These are phyloP conservation scores for Diploscapter pachys DNA, from an alignment of 1,140 invertebrate species.

Conservation along the genomic window DNA sequence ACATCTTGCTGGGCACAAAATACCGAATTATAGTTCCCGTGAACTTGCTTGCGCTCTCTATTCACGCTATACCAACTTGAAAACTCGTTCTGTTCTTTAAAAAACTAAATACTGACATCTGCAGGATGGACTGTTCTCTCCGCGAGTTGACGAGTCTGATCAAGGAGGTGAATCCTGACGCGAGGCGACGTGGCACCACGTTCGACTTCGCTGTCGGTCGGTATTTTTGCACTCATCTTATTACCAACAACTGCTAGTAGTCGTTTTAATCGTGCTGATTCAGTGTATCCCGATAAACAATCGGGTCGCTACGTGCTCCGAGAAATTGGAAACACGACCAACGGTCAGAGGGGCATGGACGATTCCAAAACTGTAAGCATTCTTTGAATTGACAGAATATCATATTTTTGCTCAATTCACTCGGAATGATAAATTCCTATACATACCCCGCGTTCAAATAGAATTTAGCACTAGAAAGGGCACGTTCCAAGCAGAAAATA, in stretches of 20 bases:
- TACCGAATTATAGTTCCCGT: not conserved
- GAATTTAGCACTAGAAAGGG: not conserved
- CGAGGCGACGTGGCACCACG: conserved; percentile 87
- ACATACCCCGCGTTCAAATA: not conserved
- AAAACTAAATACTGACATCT: conserved; percentile 51
- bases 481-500: too few relatives aligned
- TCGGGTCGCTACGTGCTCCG: conserved; percentile 78
- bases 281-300: conserved; percentile 79
- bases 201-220: conserved; percentile 84
- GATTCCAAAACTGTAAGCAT: conserved; percentile 61
- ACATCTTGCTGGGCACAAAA: not conserved
- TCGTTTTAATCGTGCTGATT: conserved; percentile 14
- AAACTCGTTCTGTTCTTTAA: conserved; percentile 1
- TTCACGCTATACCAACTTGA: not conserved
- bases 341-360: conserved; percentile 79
- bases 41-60: conserved; percentile 2
- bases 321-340: conserved; percentile 88
- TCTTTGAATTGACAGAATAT: not conserved
- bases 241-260: not conserved
- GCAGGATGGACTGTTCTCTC: conserved; percentile 86
- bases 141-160: conserved; percentile 89
- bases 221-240: conserved; percentile 27
- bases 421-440: not conserved
- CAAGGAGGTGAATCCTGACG: conserved; percentile 95
- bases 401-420: conserved; percentile 5